Base-by-base conservation (phyloP, 1,140 invertebrate species). In the Harpegnathos saltator region DNA sequence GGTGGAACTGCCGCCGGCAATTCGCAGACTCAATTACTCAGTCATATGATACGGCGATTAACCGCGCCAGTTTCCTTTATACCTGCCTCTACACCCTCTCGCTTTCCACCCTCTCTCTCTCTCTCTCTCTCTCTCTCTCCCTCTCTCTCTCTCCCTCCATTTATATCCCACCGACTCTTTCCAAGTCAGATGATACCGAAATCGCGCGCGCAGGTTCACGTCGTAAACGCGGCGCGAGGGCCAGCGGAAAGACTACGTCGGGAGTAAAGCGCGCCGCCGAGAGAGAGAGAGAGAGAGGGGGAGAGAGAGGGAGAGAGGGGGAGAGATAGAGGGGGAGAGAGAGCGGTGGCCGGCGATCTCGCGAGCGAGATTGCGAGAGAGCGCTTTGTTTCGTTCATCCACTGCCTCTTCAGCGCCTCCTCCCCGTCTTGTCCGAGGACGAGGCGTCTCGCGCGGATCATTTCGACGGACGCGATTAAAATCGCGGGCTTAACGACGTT, bases 21-120 rank as follows among this genome's bases (percentile, higher is more conserved):
- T 83, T 83, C 72, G 82, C 62, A 83, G 75, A 80, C 75, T 80
- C 75, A 71, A 80, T 80, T 80, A 71, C 62, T 78, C 82, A 75
- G 82, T 66, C 62, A 75, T 75, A 78, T 83, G 73, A 75, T 77
- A 77, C 72, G 44, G 54, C 62, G 82, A 83, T 83, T 83, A 83
- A 83, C 62, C 74, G 73, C 52, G 61, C 73, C 62, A 66, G 73
- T 78, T 83, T 83, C 62, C 75, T 80, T 80, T 80, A 80, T 80
- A 38, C 33, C 22, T 26, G 19, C 9, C 44, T 19, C 52, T 24
- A 0, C 2, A n/a, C n/a, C n/a, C n/a, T n/a, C n/a, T n/a, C n/a
- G n/a, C n/a, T n/a, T n/a, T n/a, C n/a, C n/a, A n/a, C n/a, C n/a
- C n/a, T n/a, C n/a, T n/a, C n/a, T n/a, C n/a, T n/a, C n/a, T n/a